Percentiles rank a stretch among this genome's conserved stretches.
Conservation (phyloP, 1,140 invertebrate genomes). For the Philotrypesis tridentata region DNA sequence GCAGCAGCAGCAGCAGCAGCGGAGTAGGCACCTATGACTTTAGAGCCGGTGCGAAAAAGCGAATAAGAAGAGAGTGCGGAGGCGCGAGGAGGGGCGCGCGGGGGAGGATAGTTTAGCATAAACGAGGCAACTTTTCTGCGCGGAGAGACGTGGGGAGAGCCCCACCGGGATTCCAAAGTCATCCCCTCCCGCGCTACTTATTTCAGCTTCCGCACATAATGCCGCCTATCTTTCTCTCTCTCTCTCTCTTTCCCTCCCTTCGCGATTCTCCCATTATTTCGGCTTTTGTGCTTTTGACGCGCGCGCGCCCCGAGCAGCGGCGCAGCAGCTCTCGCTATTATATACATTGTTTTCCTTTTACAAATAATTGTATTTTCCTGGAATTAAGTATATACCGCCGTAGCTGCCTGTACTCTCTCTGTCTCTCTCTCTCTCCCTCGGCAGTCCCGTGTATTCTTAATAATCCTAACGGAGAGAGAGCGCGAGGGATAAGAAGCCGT, state of each 20-base stretch:
- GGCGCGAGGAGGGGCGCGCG: slow-evolving; percentile 29
- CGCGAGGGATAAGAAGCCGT: not conserved
- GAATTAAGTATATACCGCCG: no score
- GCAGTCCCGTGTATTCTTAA: no score
- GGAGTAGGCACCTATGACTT: not conserved
- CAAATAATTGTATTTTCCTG: not conserved
- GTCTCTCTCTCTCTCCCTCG: no score
- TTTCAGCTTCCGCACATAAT: slow-evolving; percentile 56
- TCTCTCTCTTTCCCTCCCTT: slow-evolving; percentile 6
- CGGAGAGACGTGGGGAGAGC: slow-evolving; percentile 52
- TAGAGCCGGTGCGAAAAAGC: not conserved
- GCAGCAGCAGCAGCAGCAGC: no score
- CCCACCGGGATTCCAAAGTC: slow-evolving; percentile 56
- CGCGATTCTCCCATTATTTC: slow-evolving; percentile 1
- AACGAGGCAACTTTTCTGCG: slow-evolving; percentile 64
- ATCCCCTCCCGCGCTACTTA: slow-evolving; percentile 40
- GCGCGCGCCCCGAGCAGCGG: no score
- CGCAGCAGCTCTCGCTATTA: no score
- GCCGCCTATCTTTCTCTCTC: not conserved
- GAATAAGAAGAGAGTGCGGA: not conserved
- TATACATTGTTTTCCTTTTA: not conserved
- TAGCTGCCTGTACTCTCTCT: no score
- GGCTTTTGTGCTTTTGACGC: slow-evolving; percentile 5
- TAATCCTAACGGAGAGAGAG: no score
- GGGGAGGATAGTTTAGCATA: slow-evolving; percentile 64